These are phyloP conservation scores for Chelonus insularis DNA, from an alignment of 1,140 invertebrate species.

Conservation along the genomic window DNA sequence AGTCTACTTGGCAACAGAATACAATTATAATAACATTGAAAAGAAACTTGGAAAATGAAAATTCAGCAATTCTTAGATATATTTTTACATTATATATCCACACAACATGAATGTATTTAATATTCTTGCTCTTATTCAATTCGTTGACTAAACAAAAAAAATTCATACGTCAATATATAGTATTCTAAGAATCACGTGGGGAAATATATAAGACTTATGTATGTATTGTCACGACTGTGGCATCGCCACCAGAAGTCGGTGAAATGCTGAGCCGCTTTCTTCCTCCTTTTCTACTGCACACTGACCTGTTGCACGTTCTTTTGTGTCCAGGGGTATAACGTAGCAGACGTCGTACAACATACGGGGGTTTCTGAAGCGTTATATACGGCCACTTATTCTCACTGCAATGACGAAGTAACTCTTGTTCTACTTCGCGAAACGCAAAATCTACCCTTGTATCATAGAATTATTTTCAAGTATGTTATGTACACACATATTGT, in stretches of 20 bases:
- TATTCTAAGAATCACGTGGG: background rate
- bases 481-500: background rate
- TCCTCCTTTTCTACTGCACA: background rate
- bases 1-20: no score
- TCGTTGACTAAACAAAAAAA: background rate
- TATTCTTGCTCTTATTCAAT: no score
- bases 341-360: conserved; percentile 18
- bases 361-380: conserved; percentile 37
- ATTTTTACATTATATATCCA: no score
- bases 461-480: background rate
- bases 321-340: conserved; percentile 45
- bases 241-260: conserved; percentile 18
- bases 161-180: background rate
- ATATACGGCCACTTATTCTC: conserved; percentile 44
- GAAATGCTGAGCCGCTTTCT: conserved; percentile 11
- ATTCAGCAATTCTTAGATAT: no score
- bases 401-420: conserved; percentile 28
- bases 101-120: no score
- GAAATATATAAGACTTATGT: background rate
- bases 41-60: no score
- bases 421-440: conserved; percentile 43
- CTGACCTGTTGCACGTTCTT: conserved; percentile 55
- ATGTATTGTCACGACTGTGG: conserved; percentile 10
- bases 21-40: background rate
- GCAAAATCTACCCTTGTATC: conserved; percentile 7